Percentiles rank a stretch among this genome's conserved stretches.
Evolutionary conservation across 2,888 invertebrate species (phyloP).

Genomic region (Heliconius ethilla): DNA sequence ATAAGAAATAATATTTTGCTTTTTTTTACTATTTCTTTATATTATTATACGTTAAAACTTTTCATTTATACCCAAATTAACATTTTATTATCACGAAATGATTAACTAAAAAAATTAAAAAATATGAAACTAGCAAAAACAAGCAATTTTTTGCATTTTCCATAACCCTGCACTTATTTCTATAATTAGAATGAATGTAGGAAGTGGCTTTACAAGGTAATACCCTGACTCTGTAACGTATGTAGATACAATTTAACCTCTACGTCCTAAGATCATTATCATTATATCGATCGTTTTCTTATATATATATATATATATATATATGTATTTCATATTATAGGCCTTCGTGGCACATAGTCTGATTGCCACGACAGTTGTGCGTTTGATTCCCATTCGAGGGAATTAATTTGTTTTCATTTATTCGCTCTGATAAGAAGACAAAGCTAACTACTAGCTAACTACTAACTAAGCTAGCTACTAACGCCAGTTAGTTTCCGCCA

Average conservation of each 20-base stretch:
- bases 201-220: slow-evolving; percentile 16
- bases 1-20: not conserved
- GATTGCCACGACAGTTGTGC: too few relatives aligned
- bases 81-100: not conserved
- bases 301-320: not conserved
- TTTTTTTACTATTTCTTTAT: not conserved
- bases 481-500: too few relatives aligned
- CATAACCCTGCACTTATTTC: slow-evolving; percentile 6
- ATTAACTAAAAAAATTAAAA: not conserved
- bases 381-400: too few relatives aligned
- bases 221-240: not conserved
- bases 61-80: too few relatives aligned
- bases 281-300: not conserved
- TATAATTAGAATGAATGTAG: slow-evolving; percentile 8
- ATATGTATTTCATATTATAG: too few relatives aligned
- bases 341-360: too few relatives aligned
- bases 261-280: not conserved
- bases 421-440: too few relatives aligned
- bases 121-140: not conserved
- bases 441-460: too few relatives aligned
- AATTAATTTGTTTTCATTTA: too few relatives aligned
- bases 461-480: too few relatives aligned
- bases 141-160: not conserved
- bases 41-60: too few relatives aligned
- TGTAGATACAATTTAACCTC: slow-evolving; percentile 13